Evolutionary conservation across 2,888 invertebrate species (phyloP).

Genomic region (Corbicula japonica): DNA sequence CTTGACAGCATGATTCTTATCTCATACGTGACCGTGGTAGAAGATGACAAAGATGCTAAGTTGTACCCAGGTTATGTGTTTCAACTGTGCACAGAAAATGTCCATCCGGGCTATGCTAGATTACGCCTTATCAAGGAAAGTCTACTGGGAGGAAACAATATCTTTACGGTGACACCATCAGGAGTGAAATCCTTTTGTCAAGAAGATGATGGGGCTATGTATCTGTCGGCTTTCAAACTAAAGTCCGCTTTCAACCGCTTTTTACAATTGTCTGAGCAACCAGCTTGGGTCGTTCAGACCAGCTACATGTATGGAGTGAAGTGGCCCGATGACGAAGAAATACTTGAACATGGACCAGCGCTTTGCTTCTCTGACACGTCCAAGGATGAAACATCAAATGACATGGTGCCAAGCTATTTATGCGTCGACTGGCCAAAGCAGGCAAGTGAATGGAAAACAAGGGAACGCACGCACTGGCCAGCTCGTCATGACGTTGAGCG

Average conservation of each 20-base stretch:
- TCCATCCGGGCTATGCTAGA: slow-evolving; percentile 28
- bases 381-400: slow-evolving; percentile 27
- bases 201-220: slow-evolving; percentile 16
- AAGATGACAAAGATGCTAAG: not conserved
- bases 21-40: slow-evolving; percentile 19
- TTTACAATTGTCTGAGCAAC: slow-evolving; percentile 22
- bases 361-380: slow-evolving; percentile 32
- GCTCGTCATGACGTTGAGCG: not conserved
- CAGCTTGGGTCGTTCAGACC: slow-evolving; percentile 35
- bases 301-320: slow-evolving; percentile 30
- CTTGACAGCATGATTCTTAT: slow-evolving; percentile 34
- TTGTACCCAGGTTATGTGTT: not conserved
- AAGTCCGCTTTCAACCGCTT: slow-evolving; percentile 32
- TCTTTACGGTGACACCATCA: slow-evolving; percentile 25
- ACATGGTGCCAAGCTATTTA: slow-evolving; percentile 27
- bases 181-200: slow-evolving; percentile 33
- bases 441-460: slow-evolving; percentile 25
- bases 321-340: slow-evolving; percentile 36
- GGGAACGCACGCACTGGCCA: slow-evolving; percentile 20
- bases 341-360: slow-evolving; percentile 32
- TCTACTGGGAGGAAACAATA: slow-evolving; percentile 22
- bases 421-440: slow-evolving; percentile 26
- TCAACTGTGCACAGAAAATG: slow-evolving; percentile 8
- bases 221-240: slow-evolving; percentile 23
- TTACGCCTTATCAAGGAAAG: slow-evolving; percentile 17